Base-by-base conservation (phyloP, 2,888 invertebrate genomes). In the Ceramica pisi region DNA sequence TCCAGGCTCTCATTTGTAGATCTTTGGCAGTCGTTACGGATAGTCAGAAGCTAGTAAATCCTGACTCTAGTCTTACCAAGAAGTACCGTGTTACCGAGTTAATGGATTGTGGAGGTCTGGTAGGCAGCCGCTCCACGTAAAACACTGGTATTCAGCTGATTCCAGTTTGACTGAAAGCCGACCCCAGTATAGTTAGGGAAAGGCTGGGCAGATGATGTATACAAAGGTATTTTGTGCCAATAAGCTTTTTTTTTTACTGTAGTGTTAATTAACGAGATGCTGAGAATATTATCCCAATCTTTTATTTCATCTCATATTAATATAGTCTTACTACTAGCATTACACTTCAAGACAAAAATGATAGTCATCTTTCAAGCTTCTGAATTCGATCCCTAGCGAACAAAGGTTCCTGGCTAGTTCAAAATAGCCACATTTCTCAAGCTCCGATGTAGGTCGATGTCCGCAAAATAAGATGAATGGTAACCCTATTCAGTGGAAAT, bases 401-500 rank as follows among this genome's bases (percentile, higher is more conserved):
- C 86, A 86, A 86, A 75, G 69, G 62, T 26, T 46, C 61, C 64
- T 62, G 84, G 76, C 75, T 70, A 82, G 73, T 81, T 79, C 76
- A 87, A 85, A 84, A 84, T 84, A 80, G 80, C 83, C 81, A 66
- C 81, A 83, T 85, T 84, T 86, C 83, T 86, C 81, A 78, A 80
- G 82, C 80, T 76, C 67, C 83, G 64, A 89, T 86, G 80, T 89
- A 86, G 88, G 88, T 86, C 88, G 81, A 81, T 86, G 88, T 84
- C 84, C 85, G 82, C 78, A 82, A 87, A 86, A 88, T 85, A 88
- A 86, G 87, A 88, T 86, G 83, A 87, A 88, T 87, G 79, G 86
- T 81, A 67, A 81, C 81, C 72, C 82, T 78, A 86, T 89, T 87
- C 86, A 84, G 78, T 78, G 76, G 78, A 78, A 85, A 84, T 85